A percentile compares a stretch with the other conserved stretches of the same genome.
Conservation (phyloP, 2,113 vertebrate species). For the Lasiurus borealis region DNA sequence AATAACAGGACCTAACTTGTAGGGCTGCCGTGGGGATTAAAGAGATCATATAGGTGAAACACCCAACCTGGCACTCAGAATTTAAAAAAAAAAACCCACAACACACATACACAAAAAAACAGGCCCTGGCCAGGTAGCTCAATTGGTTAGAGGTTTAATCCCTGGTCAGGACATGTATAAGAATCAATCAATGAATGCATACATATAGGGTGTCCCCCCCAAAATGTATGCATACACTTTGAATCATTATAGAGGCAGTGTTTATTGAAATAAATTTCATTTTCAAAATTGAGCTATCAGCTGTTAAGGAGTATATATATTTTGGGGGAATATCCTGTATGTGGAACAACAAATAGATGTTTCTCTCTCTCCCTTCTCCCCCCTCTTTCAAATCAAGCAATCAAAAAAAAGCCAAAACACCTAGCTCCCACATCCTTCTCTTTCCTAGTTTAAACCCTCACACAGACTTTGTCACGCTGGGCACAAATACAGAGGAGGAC, state of each 20-base stretch:
- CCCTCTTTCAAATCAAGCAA: not conserved
- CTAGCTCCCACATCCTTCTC: not conserved
- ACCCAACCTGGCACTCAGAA: not conserved
- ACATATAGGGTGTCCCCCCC: too few species aligned
- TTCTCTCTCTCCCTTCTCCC: not conserved
- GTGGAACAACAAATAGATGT: not conserved
- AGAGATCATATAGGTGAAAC: not conserved
- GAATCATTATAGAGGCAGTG: too few species aligned
- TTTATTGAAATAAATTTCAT: too few species aligned
- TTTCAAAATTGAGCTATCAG: too few species aligned
- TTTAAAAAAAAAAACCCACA: not conserved
- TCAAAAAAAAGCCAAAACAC: not conserved
- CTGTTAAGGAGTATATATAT: too few species aligned
- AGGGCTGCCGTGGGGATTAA: not conserved
- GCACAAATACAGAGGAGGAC: slow-evolving; percentile 18
- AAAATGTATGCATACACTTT: too few species aligned
- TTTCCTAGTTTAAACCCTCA: not conserved
- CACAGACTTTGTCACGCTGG: not conserved
- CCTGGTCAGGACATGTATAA: not conserved
- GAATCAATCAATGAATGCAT: not conserved
- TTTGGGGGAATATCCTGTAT: too few species aligned
- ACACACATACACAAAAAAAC: not conserved
- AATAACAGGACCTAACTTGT: not conserved
- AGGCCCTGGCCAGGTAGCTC: not conserved
- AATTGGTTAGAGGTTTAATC: not conserved